A percentile compares a stretch with the other conserved stretches of the same genome.
These are phyloP conservation scores for Xylophagus ater DNA, from an alignment of 2,888 invertebrate species.

Conservation along the genomic window DNA sequence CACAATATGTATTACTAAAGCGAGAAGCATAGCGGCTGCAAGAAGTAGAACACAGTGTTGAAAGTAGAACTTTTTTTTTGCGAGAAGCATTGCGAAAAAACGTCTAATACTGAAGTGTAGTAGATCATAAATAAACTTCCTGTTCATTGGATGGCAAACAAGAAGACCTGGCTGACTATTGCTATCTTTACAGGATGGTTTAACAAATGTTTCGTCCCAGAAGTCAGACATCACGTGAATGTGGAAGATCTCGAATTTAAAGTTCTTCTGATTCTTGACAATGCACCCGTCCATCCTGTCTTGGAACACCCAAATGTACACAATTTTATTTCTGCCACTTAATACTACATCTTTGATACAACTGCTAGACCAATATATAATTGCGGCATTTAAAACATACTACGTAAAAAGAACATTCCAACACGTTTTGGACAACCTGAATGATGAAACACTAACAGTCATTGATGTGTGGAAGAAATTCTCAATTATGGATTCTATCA, in stretches of 20 bases:
- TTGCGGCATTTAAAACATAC: slow-evolving; percentile 24
- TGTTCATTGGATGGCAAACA: too few relatives aligned
- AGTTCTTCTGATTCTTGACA: slow-evolving; percentile 12
- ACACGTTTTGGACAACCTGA: slow-evolving; percentile 17
- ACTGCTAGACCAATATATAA: slow-evolving; percentile 25
- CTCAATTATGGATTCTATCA: slow-evolving; percentile 15
- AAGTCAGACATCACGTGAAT: slow-evolving; percentile 10
- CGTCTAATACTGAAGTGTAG: too few relatives aligned
- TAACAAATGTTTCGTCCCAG: slow-evolving; percentile 10
- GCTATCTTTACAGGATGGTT: slow-evolving; percentile 14
- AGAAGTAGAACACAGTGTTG: too few relatives aligned
- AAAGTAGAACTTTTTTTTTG: too few relatives aligned
- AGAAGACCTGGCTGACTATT: slow-evolving; percentile 20
- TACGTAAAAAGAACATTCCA: slow-evolving; percentile 19
- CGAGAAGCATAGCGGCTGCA: too few relatives aligned
- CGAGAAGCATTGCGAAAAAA: too few relatives aligned
- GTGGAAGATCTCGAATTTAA: slow-evolving; percentile 8
- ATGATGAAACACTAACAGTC: slow-evolving; percentile 5
- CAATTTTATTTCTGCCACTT: slow-evolving; percentile 20
- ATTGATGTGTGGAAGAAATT: slow-evolving; percentile 17
- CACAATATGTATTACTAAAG: too few relatives aligned
- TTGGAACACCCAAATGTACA: slow-evolving; percentile 19
- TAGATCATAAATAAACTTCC: too few relatives aligned
- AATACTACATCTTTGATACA: slow-evolving; percentile 25
- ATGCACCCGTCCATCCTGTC: slow-evolving; percentile 16